phyloP scores from a whole-genome alignment of 1,140 invertebrate genomes.

The Listronotus bonariensis region DNA sequence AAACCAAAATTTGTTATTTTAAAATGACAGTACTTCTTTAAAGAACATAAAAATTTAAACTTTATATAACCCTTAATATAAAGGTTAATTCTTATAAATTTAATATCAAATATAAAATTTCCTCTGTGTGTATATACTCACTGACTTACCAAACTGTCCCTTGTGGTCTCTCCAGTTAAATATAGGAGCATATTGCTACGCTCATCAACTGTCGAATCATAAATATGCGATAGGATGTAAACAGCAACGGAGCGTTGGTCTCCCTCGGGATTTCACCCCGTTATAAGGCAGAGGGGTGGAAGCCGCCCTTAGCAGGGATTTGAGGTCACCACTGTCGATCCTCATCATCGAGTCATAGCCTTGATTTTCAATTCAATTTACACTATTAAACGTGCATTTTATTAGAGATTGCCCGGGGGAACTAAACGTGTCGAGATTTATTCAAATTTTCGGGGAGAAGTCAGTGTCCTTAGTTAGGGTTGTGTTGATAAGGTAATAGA shows the following conservation, averaged over 20 bases:
- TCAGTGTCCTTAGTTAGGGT: background rate
- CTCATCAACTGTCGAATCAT: constrained; percentile 56
- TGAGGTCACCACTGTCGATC: constrained; percentile 54
- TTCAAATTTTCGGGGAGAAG: constrained; percentile 30
- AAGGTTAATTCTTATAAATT: too few relatives aligned
- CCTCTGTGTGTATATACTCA: too few relatives aligned
- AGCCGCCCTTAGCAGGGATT: constrained; percentile 48
- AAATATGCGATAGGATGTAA: constrained; percentile 56
- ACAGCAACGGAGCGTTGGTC: constrained; percentile 44
- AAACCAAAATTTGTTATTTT: too few relatives aligned
- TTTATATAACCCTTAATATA: too few relatives aligned
- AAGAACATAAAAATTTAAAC: too few relatives aligned
- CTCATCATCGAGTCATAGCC: constrained; percentile 53
- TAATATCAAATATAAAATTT: too few relatives aligned
- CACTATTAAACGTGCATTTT: constrained; percentile 49
- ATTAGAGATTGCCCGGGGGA: constrained; percentile 37
- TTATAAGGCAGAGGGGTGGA: constrained; percentile 27
- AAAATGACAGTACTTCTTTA: too few relatives aligned
- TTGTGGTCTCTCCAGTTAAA: constrained; percentile 44
- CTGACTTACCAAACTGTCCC: constrained; percentile 28
- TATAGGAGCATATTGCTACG: constrained; percentile 54
- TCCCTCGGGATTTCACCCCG: constrained; percentile 34
- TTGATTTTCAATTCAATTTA: constrained; percentile 49
- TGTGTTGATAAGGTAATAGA: constrained; percentile 13
- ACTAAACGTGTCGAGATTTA: constrained; percentile 28